These are phyloP conservation scores for Mola mola DNA, from an alignment of 2,113 vertebrate species.

Conservation along the genomic window DNA sequence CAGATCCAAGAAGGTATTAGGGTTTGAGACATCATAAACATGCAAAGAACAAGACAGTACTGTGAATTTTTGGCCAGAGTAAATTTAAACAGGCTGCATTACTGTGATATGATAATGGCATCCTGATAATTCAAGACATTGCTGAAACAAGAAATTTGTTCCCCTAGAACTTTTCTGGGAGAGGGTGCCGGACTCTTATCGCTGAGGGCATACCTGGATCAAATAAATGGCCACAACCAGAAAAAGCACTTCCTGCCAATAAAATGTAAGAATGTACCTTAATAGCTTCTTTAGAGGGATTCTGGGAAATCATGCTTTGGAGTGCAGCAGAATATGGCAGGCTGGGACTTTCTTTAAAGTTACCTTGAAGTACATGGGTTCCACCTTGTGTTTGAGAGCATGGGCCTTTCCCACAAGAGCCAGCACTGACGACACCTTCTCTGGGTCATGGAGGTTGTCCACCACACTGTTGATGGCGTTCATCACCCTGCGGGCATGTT, in stretches of 20 bases:
- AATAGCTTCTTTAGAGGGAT: neutral
- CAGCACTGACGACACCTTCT: constrained; percentile 92
- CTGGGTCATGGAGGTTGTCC: constrained; percentile 91
- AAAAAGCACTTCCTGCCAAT: neutral
- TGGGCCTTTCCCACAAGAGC: constrained; percentile 93
- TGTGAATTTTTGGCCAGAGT: no score
- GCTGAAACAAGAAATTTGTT: constrained; percentile 17
- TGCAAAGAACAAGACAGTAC: no score
- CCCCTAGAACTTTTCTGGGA: neutral
- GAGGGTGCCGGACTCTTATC: no score
- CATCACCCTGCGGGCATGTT: constrained; percentile 90
- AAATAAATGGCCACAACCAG: neutral
- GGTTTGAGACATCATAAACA: constrained; percentile 7
- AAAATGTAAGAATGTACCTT: neutral
- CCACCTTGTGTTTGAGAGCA: constrained; percentile 96
- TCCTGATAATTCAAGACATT: constrained; percentile 17
- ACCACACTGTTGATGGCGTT: constrained; percentile 87
- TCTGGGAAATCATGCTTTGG: constrained; percentile 1
- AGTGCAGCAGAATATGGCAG: neutral
- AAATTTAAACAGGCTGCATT: no score
- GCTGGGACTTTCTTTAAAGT: neutral
- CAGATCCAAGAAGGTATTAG: no score
- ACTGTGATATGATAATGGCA: no score
- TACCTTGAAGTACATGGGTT: constrained; percentile 97
- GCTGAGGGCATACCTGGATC: no score